Percentiles rank a stretch among this genome's conserved stretches.
phyloP scores from a whole-genome alignment of 2,888 invertebrate genomes.

The Micoletzkya japonica region DNA sequence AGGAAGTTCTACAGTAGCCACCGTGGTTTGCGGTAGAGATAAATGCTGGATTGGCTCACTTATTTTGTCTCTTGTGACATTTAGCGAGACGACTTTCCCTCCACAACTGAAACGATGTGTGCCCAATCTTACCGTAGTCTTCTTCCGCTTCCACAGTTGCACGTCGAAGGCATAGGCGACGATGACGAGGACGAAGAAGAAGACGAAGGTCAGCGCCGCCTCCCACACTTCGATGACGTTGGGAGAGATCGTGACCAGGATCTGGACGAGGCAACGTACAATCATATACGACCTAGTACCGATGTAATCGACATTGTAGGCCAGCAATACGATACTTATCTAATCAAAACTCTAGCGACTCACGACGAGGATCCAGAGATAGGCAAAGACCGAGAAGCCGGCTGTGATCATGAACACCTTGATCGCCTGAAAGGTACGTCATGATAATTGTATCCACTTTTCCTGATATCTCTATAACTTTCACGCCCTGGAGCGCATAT shows the following conservation, averaged over 20 bases:
- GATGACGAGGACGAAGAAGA: constrained; percentile 70
- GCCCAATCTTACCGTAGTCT: not conserved
- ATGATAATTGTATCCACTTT: not conserved
- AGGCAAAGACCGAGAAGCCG: constrained; percentile 69
- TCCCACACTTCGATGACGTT: constrained; percentile 67
- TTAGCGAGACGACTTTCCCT: too few relatives aligned
- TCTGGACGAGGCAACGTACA: too few relatives aligned
- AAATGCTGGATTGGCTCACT: not conserved
- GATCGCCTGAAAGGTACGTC: constrained; percentile 30
- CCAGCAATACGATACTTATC: constrained; percentile 56
- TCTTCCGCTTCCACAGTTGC: constrained; percentile 41
- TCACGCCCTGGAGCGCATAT: too few relatives aligned
- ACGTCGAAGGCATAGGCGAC: constrained; percentile 70
- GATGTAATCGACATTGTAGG: constrained; percentile 30
- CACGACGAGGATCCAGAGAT: constrained; percentile 70
- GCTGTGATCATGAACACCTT: constrained; percentile 66
- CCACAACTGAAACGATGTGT: too few relatives aligned
- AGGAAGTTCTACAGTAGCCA: too few relatives aligned
- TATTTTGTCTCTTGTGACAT: not conserved
- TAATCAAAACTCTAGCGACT: not conserved
- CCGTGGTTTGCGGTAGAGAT: not conserved
- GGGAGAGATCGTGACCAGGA: constrained; percentile 40
- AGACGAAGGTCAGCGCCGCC: constrained; percentile 69
- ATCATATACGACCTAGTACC: not conserved
- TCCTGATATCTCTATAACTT: too few relatives aligned